These are phyloP conservation scores for Amia ocellicauda DNA, from an alignment of 2,113 vertebrate species.

Conservation along the genomic window DNA sequence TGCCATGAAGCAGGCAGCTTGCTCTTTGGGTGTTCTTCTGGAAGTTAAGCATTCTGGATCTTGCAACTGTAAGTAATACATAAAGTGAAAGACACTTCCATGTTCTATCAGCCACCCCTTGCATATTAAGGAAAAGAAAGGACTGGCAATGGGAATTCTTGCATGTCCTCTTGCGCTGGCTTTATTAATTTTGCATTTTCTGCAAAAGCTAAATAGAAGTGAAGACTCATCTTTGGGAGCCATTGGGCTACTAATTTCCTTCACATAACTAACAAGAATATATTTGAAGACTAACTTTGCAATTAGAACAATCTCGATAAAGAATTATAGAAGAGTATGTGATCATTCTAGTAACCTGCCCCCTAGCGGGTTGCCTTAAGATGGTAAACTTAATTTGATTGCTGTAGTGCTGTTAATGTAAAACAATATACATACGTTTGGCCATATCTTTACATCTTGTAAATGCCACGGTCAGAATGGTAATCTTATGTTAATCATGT, in stretches of 20 bases:
- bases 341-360: slow-evolving; percentile 39
- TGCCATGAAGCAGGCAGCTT: slow-evolving; percentile 95
- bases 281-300: slow-evolving; percentile 47
- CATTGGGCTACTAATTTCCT: slow-evolving; percentile 38
- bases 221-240: slow-evolving; percentile 27
- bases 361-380: slow-evolving; percentile 50
- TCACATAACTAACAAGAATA: slow-evolving; percentile 47
- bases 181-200: slow-evolving; percentile 43
- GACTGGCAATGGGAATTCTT: slow-evolving; percentile 62
- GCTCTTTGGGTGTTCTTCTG: slow-evolving; percentile 85
- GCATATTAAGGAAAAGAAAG: slow-evolving; percentile 66
- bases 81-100: slow-evolving; percentile 63
- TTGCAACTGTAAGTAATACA: slow-evolving; percentile 98
- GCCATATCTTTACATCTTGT: slow-evolving; percentile 47
- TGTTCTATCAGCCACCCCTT: slow-evolving; percentile 68
- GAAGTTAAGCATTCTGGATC: slow-evolving; percentile 97
- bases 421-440: slow-evolving; percentile 26
- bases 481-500: slow-evolving; percentile 46
- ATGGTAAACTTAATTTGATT: slow-evolving; percentile 32
- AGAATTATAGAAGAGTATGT: slow-evolving; percentile 33
- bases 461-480: slow-evolving; percentile 46
- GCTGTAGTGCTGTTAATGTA: slow-evolving; percentile 31
- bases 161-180: slow-evolving; percentile 64
- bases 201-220: slow-evolving; percentile 38
- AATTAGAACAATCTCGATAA: slow-evolving; percentile 51